Evolutionary conservation across 1,140 invertebrate genomes (phyloP), one percentile per base, ranked within the genome.

Genomic region (Oedothorax gibbosus): DNA sequence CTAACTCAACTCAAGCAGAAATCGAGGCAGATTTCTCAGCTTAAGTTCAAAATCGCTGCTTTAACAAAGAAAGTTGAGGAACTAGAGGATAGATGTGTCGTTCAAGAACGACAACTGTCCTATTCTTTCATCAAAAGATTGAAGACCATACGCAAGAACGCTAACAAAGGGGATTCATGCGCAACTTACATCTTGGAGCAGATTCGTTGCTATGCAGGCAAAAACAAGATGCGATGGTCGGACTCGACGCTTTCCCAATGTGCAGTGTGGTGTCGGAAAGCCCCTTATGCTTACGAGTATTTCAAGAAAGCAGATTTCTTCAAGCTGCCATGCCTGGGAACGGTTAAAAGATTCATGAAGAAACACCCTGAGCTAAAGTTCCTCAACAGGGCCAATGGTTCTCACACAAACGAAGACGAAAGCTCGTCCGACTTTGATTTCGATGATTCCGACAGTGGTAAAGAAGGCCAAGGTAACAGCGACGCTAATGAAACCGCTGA

Each of bases 281-380:
- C 83, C 20, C 83, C 83, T 21, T 85, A 85, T 72, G 83, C 83
- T n/a, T 85, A 85, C 49, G 83, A 85, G 49, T 85, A 85, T 62
- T 85, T 85, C 51, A 85, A 85, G 18, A 85, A 85, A 21, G 83
- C 73, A 9, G 83, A 85, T 53, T 78, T 85, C 56, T 85, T 85
- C n/a, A 77, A 78, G 20, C 66, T 85, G 9, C 83, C 83, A 14
- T 77, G 73, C 53, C 62, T 77, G n/a, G 75, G 75, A n/a, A 85
- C 83, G 12, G 75, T 85, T 20, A 85, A 85, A n/a, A 21, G 83
- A 20, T 85, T 57, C 49, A 85, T 85, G 83, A 68, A 78, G 53
- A 77, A 78, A 54, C 73, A 85, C 56, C 83, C 83, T 10, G 83
- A 85, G 35, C 12, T 85, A 7, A 78, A 57, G n/a, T 71, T 71